Conservation (phyloP, 1,140 invertebrate genomes). For the Drosophila aff. region DNA sequence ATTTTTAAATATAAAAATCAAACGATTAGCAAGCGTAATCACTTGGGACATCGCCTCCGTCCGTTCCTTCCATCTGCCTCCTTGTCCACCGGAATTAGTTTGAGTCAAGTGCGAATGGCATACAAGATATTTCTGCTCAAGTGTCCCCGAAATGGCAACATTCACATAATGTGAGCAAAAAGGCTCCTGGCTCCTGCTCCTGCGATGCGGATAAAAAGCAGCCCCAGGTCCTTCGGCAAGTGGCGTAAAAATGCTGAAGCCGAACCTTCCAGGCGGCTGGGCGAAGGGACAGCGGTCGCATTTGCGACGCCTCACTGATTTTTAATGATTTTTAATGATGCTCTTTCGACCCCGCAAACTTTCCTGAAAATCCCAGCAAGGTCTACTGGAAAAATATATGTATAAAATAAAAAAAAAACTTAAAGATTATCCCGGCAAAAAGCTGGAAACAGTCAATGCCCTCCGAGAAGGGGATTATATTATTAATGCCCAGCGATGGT, state of each 20-base stretch:
- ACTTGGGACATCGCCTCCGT: neutral
- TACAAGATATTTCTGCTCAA: conserved; percentile 57
- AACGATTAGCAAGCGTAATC: neutral
- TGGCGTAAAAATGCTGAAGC: conserved; percentile 39
- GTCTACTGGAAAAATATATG: neutral
- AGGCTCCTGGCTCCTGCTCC: neutral
- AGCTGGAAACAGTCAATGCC: conserved; percentile 5
- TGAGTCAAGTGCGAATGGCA: conserved; percentile 45
- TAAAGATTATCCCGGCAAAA: conserved; percentile 17
- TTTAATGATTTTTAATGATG: conserved; percentile 77
- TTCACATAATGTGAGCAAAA: neutral
- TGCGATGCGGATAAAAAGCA: neutral
- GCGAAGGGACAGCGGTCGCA: conserved; percentile 65
- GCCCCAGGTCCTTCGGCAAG: conserved; percentile 24
- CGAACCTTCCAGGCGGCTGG: conserved; percentile 41
- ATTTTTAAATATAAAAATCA: neutral
- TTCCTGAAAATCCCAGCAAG: conserved; percentile 13
- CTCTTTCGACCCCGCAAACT: conserved; percentile 19
- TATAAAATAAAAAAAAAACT: neutral
- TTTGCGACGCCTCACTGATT: conserved; percentile 64
- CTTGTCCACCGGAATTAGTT: conserved; percentile 22
- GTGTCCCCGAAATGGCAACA: conserved; percentile 11
- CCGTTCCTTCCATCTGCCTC: neutral
- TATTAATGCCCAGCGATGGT: conserved; percentile 2
- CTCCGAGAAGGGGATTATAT: conserved; percentile 2